A percentile compares a stretch with the other conserved stretches of the same genome.
These are phyloP conservation scores for Acinonyx jubatus DNA, from an alignment of 2,113 vertebrate genomes.

Conservation along the genomic window DNA sequence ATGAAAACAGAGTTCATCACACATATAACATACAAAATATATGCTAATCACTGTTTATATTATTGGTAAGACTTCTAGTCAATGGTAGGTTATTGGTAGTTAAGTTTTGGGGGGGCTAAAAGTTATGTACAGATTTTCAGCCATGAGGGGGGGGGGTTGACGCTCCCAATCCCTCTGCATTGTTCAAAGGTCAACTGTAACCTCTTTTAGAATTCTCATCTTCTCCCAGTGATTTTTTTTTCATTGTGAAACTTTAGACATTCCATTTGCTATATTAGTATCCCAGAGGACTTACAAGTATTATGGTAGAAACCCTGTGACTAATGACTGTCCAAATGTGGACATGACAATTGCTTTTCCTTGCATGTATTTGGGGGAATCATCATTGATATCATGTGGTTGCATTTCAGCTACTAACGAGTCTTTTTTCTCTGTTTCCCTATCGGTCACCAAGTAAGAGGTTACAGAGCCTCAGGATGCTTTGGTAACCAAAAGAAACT, in stretches of 20 bases:
- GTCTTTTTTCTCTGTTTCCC: background rate
- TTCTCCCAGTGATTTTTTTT: constrained; percentile 24
- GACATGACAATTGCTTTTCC: background rate
- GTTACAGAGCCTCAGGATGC: background rate
- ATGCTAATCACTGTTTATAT: background rate
- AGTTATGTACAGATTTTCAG: background rate
- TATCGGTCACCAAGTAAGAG: background rate
- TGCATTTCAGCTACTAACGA: constrained; percentile 18
- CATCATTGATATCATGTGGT: background rate
- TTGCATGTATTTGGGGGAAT: background rate
- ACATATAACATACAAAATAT: background rate
- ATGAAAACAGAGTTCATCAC: background rate
- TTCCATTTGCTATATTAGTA: background rate
- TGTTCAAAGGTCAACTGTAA: background rate
- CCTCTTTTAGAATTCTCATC: background rate
- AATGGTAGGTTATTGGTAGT: background rate
- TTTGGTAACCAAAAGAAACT: constrained; percentile 32
- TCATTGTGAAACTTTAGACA: constrained; percentile 1
- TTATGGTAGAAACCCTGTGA: constrained; percentile 13
- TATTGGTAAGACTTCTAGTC: background rate
- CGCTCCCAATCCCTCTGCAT: background rate
- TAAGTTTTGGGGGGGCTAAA: background rate
- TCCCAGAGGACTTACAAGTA: background rate
- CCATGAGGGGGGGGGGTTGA: background rate
- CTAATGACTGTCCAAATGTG: constrained; percentile 23